phyloP scores from a whole-genome alignment of 2,113 vertebrate genomes.

The Chrysochloris asiatica region DNA sequence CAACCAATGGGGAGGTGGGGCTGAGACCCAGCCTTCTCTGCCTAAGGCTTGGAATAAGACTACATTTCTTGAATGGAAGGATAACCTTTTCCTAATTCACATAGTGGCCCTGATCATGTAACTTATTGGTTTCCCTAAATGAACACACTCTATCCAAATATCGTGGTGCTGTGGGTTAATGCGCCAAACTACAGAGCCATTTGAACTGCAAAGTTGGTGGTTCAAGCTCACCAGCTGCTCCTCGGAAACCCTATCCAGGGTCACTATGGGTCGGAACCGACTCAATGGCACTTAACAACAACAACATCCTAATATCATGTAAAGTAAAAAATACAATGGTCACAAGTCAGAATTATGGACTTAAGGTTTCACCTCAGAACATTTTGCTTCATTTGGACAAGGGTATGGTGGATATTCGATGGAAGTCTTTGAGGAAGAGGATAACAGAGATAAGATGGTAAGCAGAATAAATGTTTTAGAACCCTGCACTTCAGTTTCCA shows the following conservation, averaged over 20 bases:
- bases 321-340: background rate
- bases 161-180: no score
- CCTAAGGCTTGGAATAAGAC: background rate
- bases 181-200: no score
- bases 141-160: background rate
- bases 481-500: background rate
- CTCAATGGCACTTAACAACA: no score
- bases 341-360: background rate
- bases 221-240: no score
- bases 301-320: no score
- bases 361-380: background rate
- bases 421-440: background rate
- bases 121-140: background rate
- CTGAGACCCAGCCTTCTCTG: background rate
- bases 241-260: no score
- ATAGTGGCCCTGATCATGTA: background rate
- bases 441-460: background rate
- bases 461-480: background rate
- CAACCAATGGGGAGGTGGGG: no score
- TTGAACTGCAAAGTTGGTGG: no score
- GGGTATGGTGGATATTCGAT: background rate
- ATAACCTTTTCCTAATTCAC: background rate
- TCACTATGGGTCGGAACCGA: no score
- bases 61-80: background rate
- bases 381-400: background rate